Conservation (phyloP, 2,888 invertebrate genomes). For the Autographa gamma region DNA sequence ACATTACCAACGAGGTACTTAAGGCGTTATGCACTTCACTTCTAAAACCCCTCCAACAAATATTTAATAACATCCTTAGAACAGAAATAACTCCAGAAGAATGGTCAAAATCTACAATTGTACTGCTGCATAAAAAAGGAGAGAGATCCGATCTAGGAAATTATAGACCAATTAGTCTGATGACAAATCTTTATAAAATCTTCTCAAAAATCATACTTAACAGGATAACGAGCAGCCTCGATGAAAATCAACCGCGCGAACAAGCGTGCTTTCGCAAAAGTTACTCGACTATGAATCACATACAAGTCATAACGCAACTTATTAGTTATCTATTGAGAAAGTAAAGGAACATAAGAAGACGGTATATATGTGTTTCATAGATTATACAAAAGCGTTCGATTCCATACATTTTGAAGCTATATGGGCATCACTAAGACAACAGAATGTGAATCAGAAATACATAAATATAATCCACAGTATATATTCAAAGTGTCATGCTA, state of each 20-base stretch:
- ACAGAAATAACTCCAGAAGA: neutral
- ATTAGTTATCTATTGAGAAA: too few relatives aligned
- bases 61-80: conserved; percentile 5
- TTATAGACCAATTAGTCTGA: conserved; percentile 13
- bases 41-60: neutral
- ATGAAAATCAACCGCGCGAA: conserved; percentile 10
- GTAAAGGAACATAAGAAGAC: neutral
- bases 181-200: neutral
- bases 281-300: conserved; percentile 4
- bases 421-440: neutral
- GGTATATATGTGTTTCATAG: conserved; percentile 2
- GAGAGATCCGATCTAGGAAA: conserved; percentile 2
- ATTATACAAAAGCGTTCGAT: conserved; percentile 4
- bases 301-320: conserved; percentile 5
- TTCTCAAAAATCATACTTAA: conserved; percentile 3
- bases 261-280: conserved; percentile 9
- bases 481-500: neutral
- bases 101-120: conserved; percentile 10
- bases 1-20: neutral
- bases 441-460: neutral
- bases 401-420: neutral
- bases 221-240: neutral
- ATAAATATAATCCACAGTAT: neutral
- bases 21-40: neutral
- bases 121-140: conserved; percentile 12